Base-by-base conservation (phyloP, 1,140 invertebrate genomes). In the Zaprionus camerounensis region DNA sequence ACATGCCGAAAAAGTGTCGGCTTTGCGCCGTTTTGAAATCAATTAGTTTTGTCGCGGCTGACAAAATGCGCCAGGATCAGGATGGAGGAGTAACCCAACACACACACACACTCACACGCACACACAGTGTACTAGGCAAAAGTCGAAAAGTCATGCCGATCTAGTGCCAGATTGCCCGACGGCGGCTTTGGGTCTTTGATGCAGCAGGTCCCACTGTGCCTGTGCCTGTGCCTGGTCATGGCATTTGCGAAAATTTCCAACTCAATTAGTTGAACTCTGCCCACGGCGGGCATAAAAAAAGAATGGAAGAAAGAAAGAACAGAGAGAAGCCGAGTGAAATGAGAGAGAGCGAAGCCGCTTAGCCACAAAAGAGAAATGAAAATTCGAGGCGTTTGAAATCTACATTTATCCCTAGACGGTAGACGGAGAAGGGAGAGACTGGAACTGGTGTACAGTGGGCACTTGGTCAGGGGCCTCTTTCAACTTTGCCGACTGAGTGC, bases 11-110 rank as follows among this genome's bases (percentile, higher is more conserved):
- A 67, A 71, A 71, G 59, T 83, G 75, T 73, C 80, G 77, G 65
- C 72, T 82, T 76, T 67, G 70, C 31, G 58, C 61, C 69, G 84
- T 78, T 78, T 91, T 85, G 70, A 80, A 91, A 91, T 91, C 90
- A 91, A 91, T 91, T 91, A 91, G 90, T 91, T 91, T 91, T 91
- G 84, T 91, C 84, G 85, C 85, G 79, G 79, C 84, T 88, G 84
- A 83, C 84, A 88, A 88, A 88, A 88, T 88, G 72, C 76, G 57
- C 57, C 59, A 76, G 70, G 63, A 76, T 65, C 58, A 51, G 46
- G 17, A 49, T 49, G n/a, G 24, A 66, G 57, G 51, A 61, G 63
- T 61, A 68, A 49, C 64, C 71, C 71, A 36, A 24, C 38, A 34
- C 26, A 41, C 49, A 57, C 22, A 36, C 7, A n/a, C 6, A 49